Evolutionary conservation across 2,797 vertebrate genomes (phyloP), one percentile per base, ranked within the genome.

Genomic region (Numenius phaeopus): DNA sequence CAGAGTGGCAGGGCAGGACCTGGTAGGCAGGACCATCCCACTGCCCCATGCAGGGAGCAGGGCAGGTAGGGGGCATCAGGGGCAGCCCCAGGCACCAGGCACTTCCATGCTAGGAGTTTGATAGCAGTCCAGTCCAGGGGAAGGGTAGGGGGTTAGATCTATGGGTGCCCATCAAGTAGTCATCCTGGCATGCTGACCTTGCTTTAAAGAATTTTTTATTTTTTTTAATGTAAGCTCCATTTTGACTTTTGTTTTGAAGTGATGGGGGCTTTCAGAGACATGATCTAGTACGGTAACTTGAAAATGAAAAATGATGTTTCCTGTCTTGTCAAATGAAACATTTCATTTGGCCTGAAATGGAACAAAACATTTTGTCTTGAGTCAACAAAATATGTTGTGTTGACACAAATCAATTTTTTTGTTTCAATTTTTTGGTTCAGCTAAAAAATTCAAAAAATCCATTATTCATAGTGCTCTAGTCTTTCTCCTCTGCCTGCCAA

Each of bases 1-100:
- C 0, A 2, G 27, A 62, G 5, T 12, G 7, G 3, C 15, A 29
- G 26, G 8, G 12, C 24, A 40, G 34, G 14, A 77, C 3, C 5
- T 55, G 13, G 5, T 11, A 71, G 9, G 20, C 37, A 73, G 30
- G 15, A 70, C 5, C 15, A 50, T 34, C 16, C 14, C 23, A 59
- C 26, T 62, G 18, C 7, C 19, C 10, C 9, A 26, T 46, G 15
- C 14, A 67, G 20, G 7, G 18, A 88, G 15, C 9, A 84, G 17
- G 9, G 16, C 16, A 58, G 19, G 5, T 17, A 5, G 5, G 7
- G 4, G 23, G 4, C 30, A 69, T 22, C 6, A 40, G 9, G 8
- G 15, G 11, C 14, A 34, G 18, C 9, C 19, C 30, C 5, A 69
- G 20, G 9, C 10, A 62, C 5, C 24, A 71, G 10, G 14, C 2